Conservation (phyloP, 2,113 vertebrate genomes). For the Micromys minutus region DNA sequence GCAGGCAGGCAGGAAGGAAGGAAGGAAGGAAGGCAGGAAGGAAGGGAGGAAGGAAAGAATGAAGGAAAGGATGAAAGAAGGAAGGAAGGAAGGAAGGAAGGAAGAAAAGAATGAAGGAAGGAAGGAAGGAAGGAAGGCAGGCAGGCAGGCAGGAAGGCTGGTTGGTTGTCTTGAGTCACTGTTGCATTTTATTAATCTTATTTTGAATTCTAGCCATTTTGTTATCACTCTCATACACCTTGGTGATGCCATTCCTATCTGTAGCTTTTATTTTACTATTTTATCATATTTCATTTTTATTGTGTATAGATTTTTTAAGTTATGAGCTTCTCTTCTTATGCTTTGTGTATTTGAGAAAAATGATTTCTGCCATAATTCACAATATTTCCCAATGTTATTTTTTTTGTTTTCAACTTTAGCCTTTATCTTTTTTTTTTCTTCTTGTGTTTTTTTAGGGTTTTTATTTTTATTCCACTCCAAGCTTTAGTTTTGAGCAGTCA, state of each 20-base stretch:
- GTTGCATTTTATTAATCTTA: not conserved
- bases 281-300: not conserved
- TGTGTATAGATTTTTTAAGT: not conserved
- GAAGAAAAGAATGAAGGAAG: no score
- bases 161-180: not conserved
- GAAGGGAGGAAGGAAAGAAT: accelerated
- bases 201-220: not conserved
- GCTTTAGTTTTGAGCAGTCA: not conserved
- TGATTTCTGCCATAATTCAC: not conserved
- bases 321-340: not conserved
- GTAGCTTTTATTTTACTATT: not conserved
- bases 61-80: not conserved
- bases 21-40: not conserved
- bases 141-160: no score
- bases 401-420: not conserved
- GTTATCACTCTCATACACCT: not conserved
- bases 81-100: accelerated
- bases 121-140: no score
- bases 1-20: no score
- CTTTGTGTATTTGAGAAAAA: constrained; percentile 33
- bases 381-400: not conserved
- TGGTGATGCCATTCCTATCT: not conserved
- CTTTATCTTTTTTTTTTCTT: not conserved
- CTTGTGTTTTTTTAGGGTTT: not conserved
- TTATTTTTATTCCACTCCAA: not conserved